Conservation (phyloP, 2,888 invertebrate species). For the Epinotia nisella region DNA sequence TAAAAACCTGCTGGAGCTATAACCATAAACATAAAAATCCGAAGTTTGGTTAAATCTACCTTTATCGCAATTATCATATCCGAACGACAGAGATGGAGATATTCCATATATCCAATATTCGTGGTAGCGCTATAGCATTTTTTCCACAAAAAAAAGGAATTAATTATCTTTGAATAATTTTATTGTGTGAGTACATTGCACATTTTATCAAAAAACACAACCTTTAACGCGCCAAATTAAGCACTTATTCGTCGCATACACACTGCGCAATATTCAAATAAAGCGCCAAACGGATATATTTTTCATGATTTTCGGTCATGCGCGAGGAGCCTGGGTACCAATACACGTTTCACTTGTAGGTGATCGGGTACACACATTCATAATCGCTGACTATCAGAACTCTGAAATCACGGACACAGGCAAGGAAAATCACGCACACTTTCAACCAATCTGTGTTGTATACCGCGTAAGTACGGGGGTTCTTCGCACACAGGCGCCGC, state of each 20-base stretch:
- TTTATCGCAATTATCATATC: too few relatives aligned
- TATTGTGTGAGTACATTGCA: too few relatives aligned
- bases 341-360: slow-evolving; percentile 36
- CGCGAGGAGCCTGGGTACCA: slow-evolving; percentile 29
- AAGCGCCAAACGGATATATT: slow-evolving; percentile 42
- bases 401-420: slow-evolving; percentile 41
- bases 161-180: too few relatives aligned
- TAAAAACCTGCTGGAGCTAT: too few relatives aligned
- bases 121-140: too few relatives aligned
- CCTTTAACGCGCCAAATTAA: background rate
- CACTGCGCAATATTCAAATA: slow-evolving; percentile 43
- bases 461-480: slow-evolving; percentile 22
- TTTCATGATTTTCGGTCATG: slow-evolving; percentile 42
- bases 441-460: slow-evolving; percentile 22
- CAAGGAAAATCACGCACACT: slow-evolving; percentile 40
- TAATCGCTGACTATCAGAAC: slow-evolving; percentile 38
- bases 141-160: too few relatives aligned
- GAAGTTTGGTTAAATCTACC: too few relatives aligned
- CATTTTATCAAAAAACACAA: background rate
- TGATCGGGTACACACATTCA: slow-evolving; percentile 41
- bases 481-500: slow-evolving; percentile 30
- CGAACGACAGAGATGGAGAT: too few relatives aligned
- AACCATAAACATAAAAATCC: too few relatives aligned
- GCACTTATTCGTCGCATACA: slow-evolving; percentile 6
- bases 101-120: too few relatives aligned